Conservation (phyloP, 2,797 vertebrate genomes). For the Morus bassanus region DNA sequence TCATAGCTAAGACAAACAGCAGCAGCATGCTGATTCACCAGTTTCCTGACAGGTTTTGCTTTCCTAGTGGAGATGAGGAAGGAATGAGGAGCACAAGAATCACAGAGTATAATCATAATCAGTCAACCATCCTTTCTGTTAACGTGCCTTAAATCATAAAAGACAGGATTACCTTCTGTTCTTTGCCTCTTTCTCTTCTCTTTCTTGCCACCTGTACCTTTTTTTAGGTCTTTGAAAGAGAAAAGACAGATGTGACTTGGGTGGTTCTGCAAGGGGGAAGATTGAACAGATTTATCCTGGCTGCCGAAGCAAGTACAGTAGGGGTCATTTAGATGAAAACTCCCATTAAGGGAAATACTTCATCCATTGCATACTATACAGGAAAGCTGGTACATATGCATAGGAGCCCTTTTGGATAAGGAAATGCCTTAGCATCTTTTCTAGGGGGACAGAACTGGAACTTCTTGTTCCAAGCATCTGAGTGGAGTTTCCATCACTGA, state of each 20-base stretch:
- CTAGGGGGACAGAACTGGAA: background rate
- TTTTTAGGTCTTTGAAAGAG: background rate
- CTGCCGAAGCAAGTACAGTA: background rate
- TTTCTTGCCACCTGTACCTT: background rate
- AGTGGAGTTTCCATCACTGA: background rate
- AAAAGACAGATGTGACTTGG: background rate
- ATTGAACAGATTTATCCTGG: slow-evolving; percentile 1
- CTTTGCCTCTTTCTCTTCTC: background rate
- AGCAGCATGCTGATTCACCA: slow-evolving; percentile 46
- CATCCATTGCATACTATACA: background rate
- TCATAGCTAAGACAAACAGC: slow-evolving; percentile 39
- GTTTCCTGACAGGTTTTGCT: slow-evolving; percentile 7
- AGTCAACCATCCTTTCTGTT: slow-evolving; percentile 30
- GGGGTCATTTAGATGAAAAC: background rate
- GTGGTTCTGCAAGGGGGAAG: background rate
- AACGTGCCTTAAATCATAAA: slow-evolving; percentile 26
- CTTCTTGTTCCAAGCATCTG: background rate
- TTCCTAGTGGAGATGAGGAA: background rate
- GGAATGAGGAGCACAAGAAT: slow-evolving; percentile 8
- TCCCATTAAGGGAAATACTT: background rate
- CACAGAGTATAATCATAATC: background rate
- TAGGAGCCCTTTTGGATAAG: background rate
- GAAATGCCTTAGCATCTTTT: background rate
- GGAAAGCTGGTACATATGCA: background rate
- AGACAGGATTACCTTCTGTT: background rate